These are phyloP conservation scores for Microcebus murinus DNA, from an alignment of 2,113 vertebrate species.

Conservation along the genomic window DNA sequence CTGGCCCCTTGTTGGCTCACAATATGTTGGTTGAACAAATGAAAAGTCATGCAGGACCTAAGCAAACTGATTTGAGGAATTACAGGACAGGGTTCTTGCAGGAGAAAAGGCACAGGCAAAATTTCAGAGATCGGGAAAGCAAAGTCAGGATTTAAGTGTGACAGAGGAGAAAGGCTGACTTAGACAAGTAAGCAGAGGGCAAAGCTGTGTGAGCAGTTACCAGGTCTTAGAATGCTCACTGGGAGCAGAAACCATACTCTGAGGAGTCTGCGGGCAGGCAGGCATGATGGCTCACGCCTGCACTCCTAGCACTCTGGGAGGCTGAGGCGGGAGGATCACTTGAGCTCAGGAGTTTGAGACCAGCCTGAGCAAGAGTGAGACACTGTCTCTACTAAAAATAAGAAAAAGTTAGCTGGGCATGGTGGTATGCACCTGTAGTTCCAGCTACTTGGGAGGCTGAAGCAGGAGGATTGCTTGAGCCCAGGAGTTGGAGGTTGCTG, in stretches of 20 bases:
- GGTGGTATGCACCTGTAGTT: too few relatives aligned
- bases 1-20: neutral
- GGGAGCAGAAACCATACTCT: rapidly evolving
- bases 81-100: neutral
- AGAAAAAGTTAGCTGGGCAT: too few relatives aligned
- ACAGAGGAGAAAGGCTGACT: neutral
- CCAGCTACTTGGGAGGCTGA: too few relatives aligned
- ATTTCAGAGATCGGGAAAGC: neutral
- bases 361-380: too few relatives aligned
- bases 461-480: too few relatives aligned
- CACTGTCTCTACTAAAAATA: too few relatives aligned
- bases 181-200: neutral
- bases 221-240: neutral
- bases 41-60: neutral
- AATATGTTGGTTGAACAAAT: neutral
- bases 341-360: too few relatives aligned
- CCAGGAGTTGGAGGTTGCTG: too few relatives aligned
- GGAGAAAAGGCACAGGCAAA: neutral
- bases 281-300: too few relatives aligned
- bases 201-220: neutral
- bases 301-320: too few relatives aligned
- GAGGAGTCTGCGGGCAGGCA: neutral
- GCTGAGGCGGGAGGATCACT: too few relatives aligned
- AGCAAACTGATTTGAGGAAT: neutral
- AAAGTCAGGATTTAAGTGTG: neutral